These are phyloP conservation scores for Otolemur crassicaudatus DNA, from an alignment of 2,797 vertebrate species.

Conservation along the genomic window DNA sequence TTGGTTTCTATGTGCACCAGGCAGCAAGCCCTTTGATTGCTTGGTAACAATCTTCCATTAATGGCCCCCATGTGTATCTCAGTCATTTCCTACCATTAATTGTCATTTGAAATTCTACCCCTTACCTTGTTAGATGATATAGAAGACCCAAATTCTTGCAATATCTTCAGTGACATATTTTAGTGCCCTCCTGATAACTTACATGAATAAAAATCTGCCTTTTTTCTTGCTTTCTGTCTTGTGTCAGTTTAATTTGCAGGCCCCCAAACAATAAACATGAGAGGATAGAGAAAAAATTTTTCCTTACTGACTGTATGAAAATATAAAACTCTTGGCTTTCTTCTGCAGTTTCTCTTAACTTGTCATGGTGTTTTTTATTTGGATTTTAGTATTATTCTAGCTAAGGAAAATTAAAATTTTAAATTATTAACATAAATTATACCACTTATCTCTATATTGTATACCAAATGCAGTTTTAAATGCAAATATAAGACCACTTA, in stretches of 20 bases:
- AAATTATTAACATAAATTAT: constrained; percentile 31
- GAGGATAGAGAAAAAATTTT: not conserved
- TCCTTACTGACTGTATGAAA: not conserved
- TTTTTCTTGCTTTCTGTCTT: not conserved
- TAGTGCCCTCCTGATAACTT: not conserved
- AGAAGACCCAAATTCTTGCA: not conserved
- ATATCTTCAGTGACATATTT: not conserved
- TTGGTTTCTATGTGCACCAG: not conserved
- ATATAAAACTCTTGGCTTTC: constrained; percentile 17
- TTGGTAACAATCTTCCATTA: not conserved
- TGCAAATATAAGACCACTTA: constrained; percentile 47
- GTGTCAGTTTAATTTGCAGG: constrained; percentile 19
- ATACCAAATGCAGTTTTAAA: not conserved
- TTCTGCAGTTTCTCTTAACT: not conserved
- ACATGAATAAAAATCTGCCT: not conserved
- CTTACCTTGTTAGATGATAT: not conserved
- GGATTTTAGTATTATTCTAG: constrained; percentile 5
- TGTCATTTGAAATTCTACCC: not conserved
- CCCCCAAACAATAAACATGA: not conserved
- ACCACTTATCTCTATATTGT: constrained; percentile 22
- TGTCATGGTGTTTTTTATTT: not conserved
- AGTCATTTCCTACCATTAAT: not conserved
- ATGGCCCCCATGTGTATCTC: not conserved
- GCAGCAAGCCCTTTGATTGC: too few species aligned
- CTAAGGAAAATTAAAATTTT: constrained; percentile 10